Percentiles rank a stretch among this genome's conserved stretches.
Conservation (phyloP, 2,797 vertebrate genomes). For the Emys orbicularis region DNA sequence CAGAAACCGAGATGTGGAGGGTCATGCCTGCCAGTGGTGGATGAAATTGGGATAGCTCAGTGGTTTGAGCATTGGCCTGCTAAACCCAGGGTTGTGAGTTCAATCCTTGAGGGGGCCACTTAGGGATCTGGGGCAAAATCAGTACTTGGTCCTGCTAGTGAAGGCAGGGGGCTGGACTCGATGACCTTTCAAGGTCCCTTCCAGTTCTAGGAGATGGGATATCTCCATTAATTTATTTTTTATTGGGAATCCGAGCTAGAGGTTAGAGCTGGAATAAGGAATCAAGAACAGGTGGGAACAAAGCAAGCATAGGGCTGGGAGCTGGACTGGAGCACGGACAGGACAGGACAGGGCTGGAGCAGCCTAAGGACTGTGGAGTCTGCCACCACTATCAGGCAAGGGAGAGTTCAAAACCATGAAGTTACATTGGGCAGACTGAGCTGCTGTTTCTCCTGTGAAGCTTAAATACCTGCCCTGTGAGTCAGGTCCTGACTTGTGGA, state of each 20-base stretch:
- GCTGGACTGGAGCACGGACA: not conserved
- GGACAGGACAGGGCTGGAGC: too few species aligned
- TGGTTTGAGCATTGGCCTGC: too few species aligned
- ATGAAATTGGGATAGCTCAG: too few species aligned
- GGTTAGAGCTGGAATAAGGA: not conserved
- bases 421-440: not conserved
- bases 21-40: not conserved
- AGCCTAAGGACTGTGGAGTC: not conserved
- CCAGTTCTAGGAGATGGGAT: too few species aligned
- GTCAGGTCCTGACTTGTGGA: not conserved
- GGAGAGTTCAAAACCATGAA: not conserved
- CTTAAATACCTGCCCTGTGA: not conserved
- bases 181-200: too few species aligned
- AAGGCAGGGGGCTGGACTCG: too few species aligned
- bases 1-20: not conserved
- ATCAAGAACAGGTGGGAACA: not conserved
- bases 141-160: too few species aligned
- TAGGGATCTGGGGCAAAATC: too few species aligned
- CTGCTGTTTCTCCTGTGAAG: not conserved
- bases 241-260: not conserved
- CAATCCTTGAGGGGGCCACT: too few species aligned
- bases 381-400: not conserved
- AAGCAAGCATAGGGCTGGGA: not conserved
- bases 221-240: too few species aligned
- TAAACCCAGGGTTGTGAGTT: too few species aligned